These are phyloP conservation scores for Pandemis corylana DNA, from an alignment of 2,888 invertebrate species.

Conservation along the genomic window DNA sequence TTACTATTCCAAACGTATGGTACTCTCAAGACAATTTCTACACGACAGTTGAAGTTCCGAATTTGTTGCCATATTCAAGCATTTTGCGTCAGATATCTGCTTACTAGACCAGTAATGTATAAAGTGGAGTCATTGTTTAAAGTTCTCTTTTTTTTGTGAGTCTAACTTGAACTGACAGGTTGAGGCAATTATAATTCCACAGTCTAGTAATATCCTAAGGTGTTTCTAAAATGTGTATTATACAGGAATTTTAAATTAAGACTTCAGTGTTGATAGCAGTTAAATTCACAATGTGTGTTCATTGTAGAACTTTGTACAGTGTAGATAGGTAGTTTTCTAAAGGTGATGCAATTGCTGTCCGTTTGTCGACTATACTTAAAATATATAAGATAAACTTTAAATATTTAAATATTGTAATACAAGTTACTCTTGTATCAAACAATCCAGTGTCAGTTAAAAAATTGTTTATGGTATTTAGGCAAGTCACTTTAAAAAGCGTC, in stretches of 20 bases:
- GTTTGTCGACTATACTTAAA: neutral
- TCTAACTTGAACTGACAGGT: too few relatives aligned
- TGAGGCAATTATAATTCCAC: neutral
- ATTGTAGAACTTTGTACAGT: slow-evolving; percentile 9
- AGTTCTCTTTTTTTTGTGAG: too few relatives aligned
- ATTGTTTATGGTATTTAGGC: neutral
- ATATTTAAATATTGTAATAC: neutral
- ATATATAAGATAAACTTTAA: neutral
- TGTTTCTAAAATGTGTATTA: slow-evolving; percentile 13
- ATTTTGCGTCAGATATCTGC: too few relatives aligned
- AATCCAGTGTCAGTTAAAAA: neutral
- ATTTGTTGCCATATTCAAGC: too few relatives aligned
- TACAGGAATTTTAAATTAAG: slow-evolving; percentile 30
- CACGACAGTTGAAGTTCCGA: too few relatives aligned
- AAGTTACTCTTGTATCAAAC: neutral
- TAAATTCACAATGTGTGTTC: slow-evolving; percentile 32
- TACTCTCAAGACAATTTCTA: too few relatives aligned
- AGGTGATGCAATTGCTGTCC: slow-evolving; percentile 17
- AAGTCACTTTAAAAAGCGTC: neutral
- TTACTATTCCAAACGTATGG: too few relatives aligned
- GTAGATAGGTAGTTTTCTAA: slow-evolving; percentile 37
- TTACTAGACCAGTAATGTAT: too few relatives aligned
- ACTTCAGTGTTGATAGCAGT: slow-evolving; percentile 9
- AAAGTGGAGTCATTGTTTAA: too few relatives aligned
- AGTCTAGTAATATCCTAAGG: neutral